These are phyloP conservation scores for Notodonta ziczac DNA, from an alignment of 2,888 invertebrate genomes.

Conservation along the genomic window DNA sequence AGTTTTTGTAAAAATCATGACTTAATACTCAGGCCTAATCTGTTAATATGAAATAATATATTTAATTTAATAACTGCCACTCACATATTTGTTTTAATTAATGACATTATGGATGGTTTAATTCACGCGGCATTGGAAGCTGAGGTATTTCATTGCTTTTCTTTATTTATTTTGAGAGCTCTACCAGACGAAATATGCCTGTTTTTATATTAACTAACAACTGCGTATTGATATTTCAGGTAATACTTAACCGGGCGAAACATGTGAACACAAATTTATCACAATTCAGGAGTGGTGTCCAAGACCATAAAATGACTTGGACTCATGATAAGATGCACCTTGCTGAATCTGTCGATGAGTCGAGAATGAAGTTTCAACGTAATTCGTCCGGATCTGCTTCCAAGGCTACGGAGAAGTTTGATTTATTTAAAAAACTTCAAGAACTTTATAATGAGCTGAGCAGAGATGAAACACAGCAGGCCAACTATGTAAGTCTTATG, in stretches of 20 bases:
- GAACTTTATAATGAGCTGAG: constrained; percentile 78
- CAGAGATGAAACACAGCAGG: constrained; percentile 75
- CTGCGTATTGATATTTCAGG: constrained; percentile 59
- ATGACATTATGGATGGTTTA: constrained; percentile 85
- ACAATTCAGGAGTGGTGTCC: constrained; percentile 77
- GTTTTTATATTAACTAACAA: constrained; percentile 22
- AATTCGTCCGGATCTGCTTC: constrained; percentile 67
- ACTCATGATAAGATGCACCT: constrained; percentile 81
- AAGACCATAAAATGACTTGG: constrained; percentile 84
- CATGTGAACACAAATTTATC: constrained; percentile 78
- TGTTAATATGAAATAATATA: constrained; percentile 76
- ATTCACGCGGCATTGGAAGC: constrained; percentile 85
- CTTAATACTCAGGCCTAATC: constrained; percentile 79
- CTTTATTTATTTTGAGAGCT: constrained; percentile 49
- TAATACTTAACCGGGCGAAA: constrained; percentile 80
- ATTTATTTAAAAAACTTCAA: constrained; percentile 80
- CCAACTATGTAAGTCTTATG: constrained; percentile 72
- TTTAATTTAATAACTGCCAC: constrained; percentile 69
- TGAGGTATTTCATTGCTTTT: constrained; percentile 75
- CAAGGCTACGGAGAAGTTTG: constrained; percentile 74
- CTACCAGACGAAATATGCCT: constrained; percentile 31
- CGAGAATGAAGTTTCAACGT: constrained; percentile 77
- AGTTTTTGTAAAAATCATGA: constrained; percentile 82
- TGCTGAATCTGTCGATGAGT: constrained; percentile 79
- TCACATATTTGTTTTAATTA: constrained; percentile 76